phyloP scores from a whole-genome alignment of 2,113 vertebrate species.

The Melospiza georgiana region DNA sequence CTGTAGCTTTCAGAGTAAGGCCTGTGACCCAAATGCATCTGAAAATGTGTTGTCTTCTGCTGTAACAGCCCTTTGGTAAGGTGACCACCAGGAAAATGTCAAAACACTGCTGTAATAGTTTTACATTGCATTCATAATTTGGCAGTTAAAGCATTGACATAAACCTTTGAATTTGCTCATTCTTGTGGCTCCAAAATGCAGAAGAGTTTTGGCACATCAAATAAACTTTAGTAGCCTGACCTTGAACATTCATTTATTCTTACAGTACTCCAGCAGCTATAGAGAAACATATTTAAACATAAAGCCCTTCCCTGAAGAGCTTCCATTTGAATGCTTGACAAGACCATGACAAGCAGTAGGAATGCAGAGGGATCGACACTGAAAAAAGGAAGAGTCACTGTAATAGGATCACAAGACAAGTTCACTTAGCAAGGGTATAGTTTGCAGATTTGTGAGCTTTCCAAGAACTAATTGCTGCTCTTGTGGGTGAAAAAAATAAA shows the following conservation, averaged over 20 bases:
- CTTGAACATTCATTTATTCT: conserved; percentile 9
- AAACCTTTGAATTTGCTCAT: neutral
- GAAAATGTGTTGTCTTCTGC: neutral
- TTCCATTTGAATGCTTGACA: conserved; percentile 28
- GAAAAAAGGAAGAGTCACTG: neutral
- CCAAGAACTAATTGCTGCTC: conserved; percentile 20
- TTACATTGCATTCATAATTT: neutral
- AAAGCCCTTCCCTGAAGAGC: neutral
- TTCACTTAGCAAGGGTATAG: neutral
- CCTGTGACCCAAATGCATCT: neutral
- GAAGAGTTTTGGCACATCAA: neutral
- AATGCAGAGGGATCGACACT: neutral
- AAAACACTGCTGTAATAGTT: neutral
- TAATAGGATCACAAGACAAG: conserved; percentile 22
- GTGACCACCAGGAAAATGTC: neutral
- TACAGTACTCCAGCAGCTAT: neutral
- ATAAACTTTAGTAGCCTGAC: neutral
- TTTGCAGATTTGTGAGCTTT: conserved; percentile 20
- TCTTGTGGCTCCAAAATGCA: neutral
- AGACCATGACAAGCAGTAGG: neutral
- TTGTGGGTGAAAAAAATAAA: conserved; percentile 31
- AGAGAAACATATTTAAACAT: conserved; percentile 39
- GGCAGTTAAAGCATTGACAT: neutral
- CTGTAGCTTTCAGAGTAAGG: neutral
- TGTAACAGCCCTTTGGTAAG: neutral